Evolutionary conservation across 2,888 invertebrate species (phyloP).

Genomic region (Drosophila anceps): DNA sequence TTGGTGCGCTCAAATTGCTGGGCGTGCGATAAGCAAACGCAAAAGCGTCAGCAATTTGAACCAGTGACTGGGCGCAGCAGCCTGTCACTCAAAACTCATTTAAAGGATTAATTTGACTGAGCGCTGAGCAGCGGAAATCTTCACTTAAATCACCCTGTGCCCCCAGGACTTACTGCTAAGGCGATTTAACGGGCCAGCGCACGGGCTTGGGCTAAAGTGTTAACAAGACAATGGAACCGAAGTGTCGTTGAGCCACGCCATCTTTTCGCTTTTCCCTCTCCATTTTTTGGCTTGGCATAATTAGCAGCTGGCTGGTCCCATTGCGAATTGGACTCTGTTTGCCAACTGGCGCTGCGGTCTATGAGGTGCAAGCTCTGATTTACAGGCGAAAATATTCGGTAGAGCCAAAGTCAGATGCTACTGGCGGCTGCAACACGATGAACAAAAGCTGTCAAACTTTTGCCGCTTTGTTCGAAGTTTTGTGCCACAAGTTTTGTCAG

Average conservation of each 20-base stretch:
- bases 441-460: conserved; percentile 59
- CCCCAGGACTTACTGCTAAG: conserved; percentile 37
- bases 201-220: conserved; percentile 20
- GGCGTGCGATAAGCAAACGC: conserved; percentile 26
- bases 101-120: conserved; percentile 68
- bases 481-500: conserved; percentile 69
- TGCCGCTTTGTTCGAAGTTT: conserved; percentile 61
- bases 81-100: conserved; percentile 68
- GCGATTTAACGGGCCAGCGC: conserved; percentile 62
- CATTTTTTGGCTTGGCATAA: conserved; percentile 47
- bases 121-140: conserved; percentile 45
- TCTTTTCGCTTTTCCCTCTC: not conserved
- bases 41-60: conserved; percentile 46
- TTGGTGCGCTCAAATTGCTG: not conserved
- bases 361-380: conserved; percentile 45
- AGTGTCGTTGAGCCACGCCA: conserved; percentile 27
- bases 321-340: conserved; percentile 12
- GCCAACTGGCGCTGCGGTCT: conserved; percentile 14
- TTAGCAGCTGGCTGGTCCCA: conserved; percentile 46
- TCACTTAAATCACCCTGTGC: conserved; percentile 17
- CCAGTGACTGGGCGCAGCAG: conserved; percentile 31
- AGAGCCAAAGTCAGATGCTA: conserved; percentile 47
- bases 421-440: conserved; percentile 36
- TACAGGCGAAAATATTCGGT: conserved; percentile 45
- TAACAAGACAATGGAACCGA: conserved; percentile 32